These are phyloP conservation scores for Drosophila oshimai DNA, from an alignment of 1,140 invertebrate genomes.

Conservation along the genomic window DNA sequence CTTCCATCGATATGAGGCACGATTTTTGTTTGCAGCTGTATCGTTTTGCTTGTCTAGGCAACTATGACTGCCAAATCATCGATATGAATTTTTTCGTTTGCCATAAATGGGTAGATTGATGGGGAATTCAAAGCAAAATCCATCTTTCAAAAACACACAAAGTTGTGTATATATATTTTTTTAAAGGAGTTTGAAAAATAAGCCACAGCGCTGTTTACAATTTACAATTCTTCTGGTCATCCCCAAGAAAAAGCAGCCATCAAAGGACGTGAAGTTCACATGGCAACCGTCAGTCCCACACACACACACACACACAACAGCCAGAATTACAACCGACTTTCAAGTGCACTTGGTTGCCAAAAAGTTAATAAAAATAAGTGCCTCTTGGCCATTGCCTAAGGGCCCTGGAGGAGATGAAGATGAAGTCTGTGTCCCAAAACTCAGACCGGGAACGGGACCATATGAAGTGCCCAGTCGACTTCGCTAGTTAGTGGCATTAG, in stretches of 20 bases:
- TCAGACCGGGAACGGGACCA: not conserved
- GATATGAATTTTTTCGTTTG: conserved; percentile 16
- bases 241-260: not conserved
- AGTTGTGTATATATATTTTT: not conserved
- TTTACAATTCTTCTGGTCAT: conserved; percentile 32
- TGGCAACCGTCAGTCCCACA: conserved; percentile 29
- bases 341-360: conserved; percentile 70
- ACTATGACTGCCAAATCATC: conserved; percentile 40
- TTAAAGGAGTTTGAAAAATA: not conserved
- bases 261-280: conserved; percentile 15
- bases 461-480: conserved; percentile 41
- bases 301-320: conserved; percentile 20
- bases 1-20: conserved; percentile 41
- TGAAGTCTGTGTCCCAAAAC: conserved; percentile 20
- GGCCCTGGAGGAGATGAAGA: conserved; percentile 39
- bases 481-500: conserved; percentile 52
- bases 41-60: conserved; percentile 29
- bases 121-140: not conserved
- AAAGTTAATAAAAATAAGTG: conserved; percentile 80
- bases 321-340: conserved; percentile 45
- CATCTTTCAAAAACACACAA: not conserved
- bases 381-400: conserved; percentile 59
- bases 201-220: conserved; percentile 18
- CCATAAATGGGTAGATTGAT: conserved; percentile 4
- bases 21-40: conserved; percentile 31